Conservation (phyloP, 1,140 invertebrate species). For the Chionoecetes opilio region DNA sequence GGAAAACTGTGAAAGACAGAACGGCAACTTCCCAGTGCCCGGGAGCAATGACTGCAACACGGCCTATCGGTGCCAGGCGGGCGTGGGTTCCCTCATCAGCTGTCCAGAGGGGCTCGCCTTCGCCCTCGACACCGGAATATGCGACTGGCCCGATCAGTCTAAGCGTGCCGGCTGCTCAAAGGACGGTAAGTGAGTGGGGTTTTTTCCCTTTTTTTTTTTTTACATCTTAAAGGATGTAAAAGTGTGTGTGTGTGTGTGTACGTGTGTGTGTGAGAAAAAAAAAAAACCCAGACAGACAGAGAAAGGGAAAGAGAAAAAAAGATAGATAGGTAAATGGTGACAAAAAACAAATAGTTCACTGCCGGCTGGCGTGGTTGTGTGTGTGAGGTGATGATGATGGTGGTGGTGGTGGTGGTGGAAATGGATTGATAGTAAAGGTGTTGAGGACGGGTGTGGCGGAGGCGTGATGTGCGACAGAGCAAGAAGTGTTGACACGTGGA, state of each 20-base stretch:
- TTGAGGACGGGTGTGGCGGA: too few relatives aligned
- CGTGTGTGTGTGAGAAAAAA: background rate
- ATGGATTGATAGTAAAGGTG: too few relatives aligned
- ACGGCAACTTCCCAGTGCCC: constrained; percentile 93
- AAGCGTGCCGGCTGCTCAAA: background rate
- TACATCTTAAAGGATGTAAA: background rate
- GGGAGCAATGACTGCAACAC: constrained; percentile 94
- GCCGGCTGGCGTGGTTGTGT: background rate
- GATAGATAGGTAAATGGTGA: background rate
- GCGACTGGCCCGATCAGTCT: constrained; percentile 84
- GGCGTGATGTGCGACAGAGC: too few relatives aligned
- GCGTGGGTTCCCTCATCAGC: constrained; percentile 90
- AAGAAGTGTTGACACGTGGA: too few relatives aligned
- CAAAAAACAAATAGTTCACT: too few relatives aligned
- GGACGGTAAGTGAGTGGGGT: constrained; percentile 44
- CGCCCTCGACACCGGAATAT: constrained; percentile 93
- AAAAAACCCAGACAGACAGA: background rate
- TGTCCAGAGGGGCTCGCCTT: constrained; percentile 94
- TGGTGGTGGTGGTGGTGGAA: too few relatives aligned
- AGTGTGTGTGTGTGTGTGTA: constrained; percentile 19
- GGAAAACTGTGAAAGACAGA: constrained; percentile 85
- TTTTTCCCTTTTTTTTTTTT: background rate
- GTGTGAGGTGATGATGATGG: background rate
- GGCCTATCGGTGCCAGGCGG: constrained; percentile 95
- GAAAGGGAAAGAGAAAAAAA: background rate